A percentile compares a stretch with the other conserved stretches of the same genome.
Conservation (phyloP, 2,888 invertebrate species). For the Epiblema foenella region DNA sequence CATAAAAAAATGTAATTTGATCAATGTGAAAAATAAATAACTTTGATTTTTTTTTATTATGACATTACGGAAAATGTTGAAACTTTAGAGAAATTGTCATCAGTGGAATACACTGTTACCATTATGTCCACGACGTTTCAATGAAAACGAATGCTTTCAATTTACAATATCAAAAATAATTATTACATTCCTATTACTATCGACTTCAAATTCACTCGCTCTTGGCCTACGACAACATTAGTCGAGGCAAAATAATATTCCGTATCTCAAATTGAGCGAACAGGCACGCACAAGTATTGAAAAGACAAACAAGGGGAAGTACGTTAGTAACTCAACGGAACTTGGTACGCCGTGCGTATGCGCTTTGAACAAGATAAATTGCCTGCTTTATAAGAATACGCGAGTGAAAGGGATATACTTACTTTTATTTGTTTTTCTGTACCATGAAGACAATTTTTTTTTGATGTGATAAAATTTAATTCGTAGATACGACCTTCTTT, state of each 20-base stretch:
- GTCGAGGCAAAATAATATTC: slow-evolving; percentile 44
- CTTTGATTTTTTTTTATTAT: no score
- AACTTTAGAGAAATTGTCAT: no score
- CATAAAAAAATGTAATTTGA: no score
- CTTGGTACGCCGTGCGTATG: slow-evolving; percentile 31
- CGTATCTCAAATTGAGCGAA: slow-evolving; percentile 51
- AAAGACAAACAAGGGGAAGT: slow-evolving; percentile 48
- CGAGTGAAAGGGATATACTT: not conserved
- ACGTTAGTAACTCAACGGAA: slow-evolving; percentile 43
- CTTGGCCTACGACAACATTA: slow-evolving; percentile 47
- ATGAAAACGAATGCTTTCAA: no score
- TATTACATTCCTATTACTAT: no score
- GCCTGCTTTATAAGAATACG: not conserved
- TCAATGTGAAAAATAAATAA: no score
- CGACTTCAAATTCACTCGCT: slow-evolving; percentile 3
- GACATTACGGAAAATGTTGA: no score
- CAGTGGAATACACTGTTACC: no score
- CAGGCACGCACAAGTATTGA: slow-evolving; percentile 45
- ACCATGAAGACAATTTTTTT: not conserved
- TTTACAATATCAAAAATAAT: no score
- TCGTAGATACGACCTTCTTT: no score
- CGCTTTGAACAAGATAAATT: not conserved
- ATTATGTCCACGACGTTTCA: no score
- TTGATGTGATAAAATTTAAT: no score
- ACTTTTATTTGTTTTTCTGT: not conserved